Evolutionary conservation across 2,113 vertebrate genomes (phyloP).

Genomic region (Cygnus buccinator): DNA sequence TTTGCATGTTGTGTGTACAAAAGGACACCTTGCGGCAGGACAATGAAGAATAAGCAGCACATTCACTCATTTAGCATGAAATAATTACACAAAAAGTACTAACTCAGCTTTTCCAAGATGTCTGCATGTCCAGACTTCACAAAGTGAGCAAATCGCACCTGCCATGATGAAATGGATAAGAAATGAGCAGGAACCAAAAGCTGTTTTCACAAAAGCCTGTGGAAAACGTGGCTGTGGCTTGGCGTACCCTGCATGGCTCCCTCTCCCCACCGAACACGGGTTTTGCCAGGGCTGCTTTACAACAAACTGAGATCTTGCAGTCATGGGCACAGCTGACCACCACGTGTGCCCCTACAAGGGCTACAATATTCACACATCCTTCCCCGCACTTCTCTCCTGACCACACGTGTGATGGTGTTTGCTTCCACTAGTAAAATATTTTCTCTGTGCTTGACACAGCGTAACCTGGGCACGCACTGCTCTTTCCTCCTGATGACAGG

Average conservation of each 20-base stretch:
- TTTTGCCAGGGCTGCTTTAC: not conserved
- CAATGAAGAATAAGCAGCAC: not conserved
- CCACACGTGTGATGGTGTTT: not conserved
- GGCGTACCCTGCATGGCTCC: not conserved
- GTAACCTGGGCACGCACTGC: not conserved
- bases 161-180: not conserved
- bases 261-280: accelerated
- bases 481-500: not conserved
- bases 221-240: not conserved
- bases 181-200: not conserved
- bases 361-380: not conserved
- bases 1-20: not conserved
- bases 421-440: not conserved
- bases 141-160: not conserved
- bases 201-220: not conserved
- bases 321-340: not conserved
- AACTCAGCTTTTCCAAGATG: not conserved
- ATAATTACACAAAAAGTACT: not conserved
- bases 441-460: not conserved
- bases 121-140: not conserved
- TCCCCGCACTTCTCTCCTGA: not conserved
- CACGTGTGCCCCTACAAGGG: not conserved
- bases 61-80: not conserved
- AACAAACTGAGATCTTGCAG: not conserved
- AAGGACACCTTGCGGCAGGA: not conserved